Evolutionary conservation across 2,888 invertebrate species (phyloP).

Genomic region (Tenthredo distinguenda): DNA sequence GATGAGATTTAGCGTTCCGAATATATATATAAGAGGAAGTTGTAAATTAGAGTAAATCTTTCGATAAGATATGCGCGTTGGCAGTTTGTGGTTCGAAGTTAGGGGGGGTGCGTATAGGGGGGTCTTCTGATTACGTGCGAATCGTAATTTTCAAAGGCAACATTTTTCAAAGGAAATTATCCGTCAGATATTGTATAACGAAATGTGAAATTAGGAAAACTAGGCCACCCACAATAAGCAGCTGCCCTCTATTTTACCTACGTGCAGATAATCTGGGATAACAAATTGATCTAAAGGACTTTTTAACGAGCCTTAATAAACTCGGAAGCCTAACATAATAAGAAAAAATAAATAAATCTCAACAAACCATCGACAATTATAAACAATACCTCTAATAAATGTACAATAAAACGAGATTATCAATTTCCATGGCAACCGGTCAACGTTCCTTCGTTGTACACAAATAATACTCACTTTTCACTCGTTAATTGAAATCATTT

Average conservation of each 20-base stretch:
- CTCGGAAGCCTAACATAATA: slow-evolving; percentile 1
- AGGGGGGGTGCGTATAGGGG: background rate
- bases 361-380: slow-evolving; percentile 13
- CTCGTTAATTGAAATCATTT: background rate
- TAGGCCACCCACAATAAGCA: background rate
- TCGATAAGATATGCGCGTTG: slow-evolving; percentile 36
- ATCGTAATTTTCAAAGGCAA: slow-evolving; percentile 6
- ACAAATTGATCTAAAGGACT: slow-evolving; percentile 50
- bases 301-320: slow-evolving; percentile 50
- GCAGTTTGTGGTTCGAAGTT: background rate
- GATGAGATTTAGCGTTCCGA: background rate
- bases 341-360: background rate
- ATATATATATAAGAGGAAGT: slow-evolving; percentile 18
- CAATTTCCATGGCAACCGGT: background rate
- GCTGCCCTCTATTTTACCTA: background rate
- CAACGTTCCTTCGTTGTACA: background rate
- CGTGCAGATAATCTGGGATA: slow-evolving; percentile 45
- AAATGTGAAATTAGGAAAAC: slow-evolving; percentile 39
- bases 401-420: slow-evolving; percentile 12
- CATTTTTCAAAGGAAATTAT: slow-evolving; percentile 8
- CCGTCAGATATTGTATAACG: background rate
- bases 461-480: background rate
- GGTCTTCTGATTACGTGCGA: slow-evolving; percentile 29
- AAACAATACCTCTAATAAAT: background rate
- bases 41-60: slow-evolving; percentile 25